These are phyloP conservation scores for Sylvietta virens DNA, from an alignment of 2,113 vertebrate species.

Conservation along the genomic window DNA sequence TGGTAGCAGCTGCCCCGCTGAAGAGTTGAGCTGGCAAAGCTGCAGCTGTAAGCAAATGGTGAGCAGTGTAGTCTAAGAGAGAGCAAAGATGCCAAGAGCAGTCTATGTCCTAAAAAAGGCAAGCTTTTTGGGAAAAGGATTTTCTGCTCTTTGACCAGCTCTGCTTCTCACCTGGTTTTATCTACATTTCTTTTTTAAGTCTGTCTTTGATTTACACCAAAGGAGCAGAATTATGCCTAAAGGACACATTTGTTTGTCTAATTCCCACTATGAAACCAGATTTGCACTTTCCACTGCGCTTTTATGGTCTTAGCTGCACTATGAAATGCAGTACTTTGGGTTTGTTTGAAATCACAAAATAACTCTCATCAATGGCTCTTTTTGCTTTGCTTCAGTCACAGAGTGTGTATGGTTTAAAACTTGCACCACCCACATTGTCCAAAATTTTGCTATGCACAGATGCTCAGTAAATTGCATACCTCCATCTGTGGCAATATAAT, in stretches of 20 bases:
- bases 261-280: not conserved
- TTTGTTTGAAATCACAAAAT: constrained; percentile 47
- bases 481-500: constrained; percentile 52
- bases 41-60: not conserved
- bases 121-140: not conserved
- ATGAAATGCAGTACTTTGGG: not conserved
- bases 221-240: not conserved
- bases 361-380: not conserved
- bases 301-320: constrained; percentile 1
- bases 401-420: constrained; percentile 42
- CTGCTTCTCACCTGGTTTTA: not conserved
- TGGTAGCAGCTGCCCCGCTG: not conserved
- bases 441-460: constrained; percentile 60
- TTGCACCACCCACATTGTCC: constrained; percentile 27
- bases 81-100: not conserved
- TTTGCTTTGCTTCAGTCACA: constrained; percentile 13
- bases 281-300: not conserved
- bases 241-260: not conserved
- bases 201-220: not conserved
- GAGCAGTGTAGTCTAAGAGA: not conserved
- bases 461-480: constrained; percentile 56
- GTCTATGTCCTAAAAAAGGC: not conserved
- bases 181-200: not conserved
- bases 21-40: not conserved
- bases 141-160: not conserved